Evolutionary conservation across 2,888 invertebrate genomes (phyloP).

Genomic region (Camptogramma bilineatum): DNA sequence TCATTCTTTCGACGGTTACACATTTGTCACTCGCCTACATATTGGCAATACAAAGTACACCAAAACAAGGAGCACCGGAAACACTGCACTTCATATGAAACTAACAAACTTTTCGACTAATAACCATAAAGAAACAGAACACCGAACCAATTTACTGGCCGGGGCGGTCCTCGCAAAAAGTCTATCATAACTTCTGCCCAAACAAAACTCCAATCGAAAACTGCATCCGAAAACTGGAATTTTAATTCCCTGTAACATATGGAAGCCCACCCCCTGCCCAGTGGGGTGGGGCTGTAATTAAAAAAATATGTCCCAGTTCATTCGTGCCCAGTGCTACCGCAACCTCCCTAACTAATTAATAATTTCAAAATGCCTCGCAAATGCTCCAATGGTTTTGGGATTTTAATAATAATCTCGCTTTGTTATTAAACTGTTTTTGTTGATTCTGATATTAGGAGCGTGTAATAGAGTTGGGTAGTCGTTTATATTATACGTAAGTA

Average conservation of each 20-base stretch:
- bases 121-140: conserved; percentile 46
- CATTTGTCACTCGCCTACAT: neutral
- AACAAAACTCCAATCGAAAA: conserved; percentile 59
- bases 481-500: neutral
- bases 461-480: conserved; percentile 21
- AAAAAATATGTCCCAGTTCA: conserved; percentile 84
- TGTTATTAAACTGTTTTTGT: conserved; percentile 45
- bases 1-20: neutral
- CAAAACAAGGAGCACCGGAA: conserved; percentile 15
- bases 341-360: conserved; percentile 73
- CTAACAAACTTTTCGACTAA: conserved; percentile 41
- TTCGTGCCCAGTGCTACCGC: conserved; percentile 69
- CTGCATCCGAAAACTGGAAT: conserved; percentile 77
- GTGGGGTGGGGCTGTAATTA: conserved; percentile 65
- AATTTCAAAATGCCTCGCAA: conserved; percentile 54
- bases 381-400: conserved; percentile 62
- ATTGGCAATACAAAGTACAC: conserved; percentile 18
- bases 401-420: conserved; percentile 71
- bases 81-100: conserved; percentile 29
- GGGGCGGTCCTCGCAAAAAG: conserved; percentile 42
- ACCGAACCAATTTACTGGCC: conserved; percentile 43
- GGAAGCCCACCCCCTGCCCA: conserved; percentile 47
- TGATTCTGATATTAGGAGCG: conserved; percentile 17
- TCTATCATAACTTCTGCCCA: conserved; percentile 40
- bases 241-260: conserved; percentile 81